Percentiles rank a stretch among this genome's conserved stretches.
phyloP scores from a whole-genome alignment of 1,140 invertebrate species.

The Nasonia longicornis region DNA sequence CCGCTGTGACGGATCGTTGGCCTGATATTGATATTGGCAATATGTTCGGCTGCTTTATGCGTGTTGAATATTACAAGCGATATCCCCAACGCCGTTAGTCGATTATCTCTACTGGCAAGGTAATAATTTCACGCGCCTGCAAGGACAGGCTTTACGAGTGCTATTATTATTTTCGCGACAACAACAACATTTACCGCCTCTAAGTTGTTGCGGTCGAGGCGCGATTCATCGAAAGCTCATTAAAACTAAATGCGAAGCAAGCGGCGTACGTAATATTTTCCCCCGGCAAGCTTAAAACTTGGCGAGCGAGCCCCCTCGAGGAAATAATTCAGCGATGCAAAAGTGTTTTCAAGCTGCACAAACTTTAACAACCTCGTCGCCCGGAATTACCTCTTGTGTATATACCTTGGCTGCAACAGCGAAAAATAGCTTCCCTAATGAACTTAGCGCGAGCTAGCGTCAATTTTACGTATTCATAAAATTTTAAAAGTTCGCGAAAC shows the following conservation, averaged over 20 bases:
- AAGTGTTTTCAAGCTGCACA: background rate
- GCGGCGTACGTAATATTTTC: background rate
- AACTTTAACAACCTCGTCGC: background rate
- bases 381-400: background rate
- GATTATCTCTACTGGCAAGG: no score
- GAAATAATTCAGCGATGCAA: background rate
- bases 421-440: background rate
- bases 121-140: no score
- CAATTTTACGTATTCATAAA: background rate
- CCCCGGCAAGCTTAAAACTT: background rate
- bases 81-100: no score
- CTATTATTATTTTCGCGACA: no score
- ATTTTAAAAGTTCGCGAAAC: background rate
- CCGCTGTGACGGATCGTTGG: background rate
- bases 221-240: background rate
- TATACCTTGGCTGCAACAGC: background rate
- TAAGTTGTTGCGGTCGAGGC: background rate
- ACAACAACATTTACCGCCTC: no score
- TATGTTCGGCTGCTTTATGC: background rate
- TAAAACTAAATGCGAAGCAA: background rate
- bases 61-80: background rate
- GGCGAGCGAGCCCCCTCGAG: background rate
- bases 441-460: background rate
- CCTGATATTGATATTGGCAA: background rate
- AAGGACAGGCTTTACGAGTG: no score